A percentile compares a stretch with the other conserved stretches of the same genome.
phyloP scores from a whole-genome alignment of 2,888 invertebrate species.

The Asteroscopus sphinx region DNA sequence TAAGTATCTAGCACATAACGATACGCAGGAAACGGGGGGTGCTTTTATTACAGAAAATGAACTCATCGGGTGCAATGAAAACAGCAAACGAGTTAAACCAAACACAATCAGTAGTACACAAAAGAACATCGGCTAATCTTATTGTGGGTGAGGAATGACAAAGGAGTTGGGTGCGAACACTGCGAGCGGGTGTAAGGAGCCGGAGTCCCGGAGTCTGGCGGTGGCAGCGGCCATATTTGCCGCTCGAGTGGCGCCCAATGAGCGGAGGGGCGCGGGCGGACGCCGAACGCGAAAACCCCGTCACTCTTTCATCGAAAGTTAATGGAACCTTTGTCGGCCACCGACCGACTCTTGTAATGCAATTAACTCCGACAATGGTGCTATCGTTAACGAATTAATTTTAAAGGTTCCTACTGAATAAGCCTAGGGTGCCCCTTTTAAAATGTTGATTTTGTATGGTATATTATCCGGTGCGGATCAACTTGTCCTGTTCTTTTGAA shows the following conservation, averaged over 20 bases:
- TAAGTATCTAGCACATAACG: slow-evolving; percentile 42
- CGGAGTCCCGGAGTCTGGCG: slow-evolving; percentile 78
- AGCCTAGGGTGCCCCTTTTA: slow-evolving; percentile 58
- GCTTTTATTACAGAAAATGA: slow-evolving; percentile 55
- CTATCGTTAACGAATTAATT: slow-evolving; percentile 87
- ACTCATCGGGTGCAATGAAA: slow-evolving; percentile 58
- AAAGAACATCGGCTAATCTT: slow-evolving; percentile 83
- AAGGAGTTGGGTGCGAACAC: slow-evolving; percentile 65
- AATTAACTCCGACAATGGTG: slow-evolving; percentile 87
- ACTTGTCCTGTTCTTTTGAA: slow-evolving; percentile 13
- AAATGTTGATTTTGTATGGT: slow-evolving; percentile 40
- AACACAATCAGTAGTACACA: slow-evolving; percentile 79
- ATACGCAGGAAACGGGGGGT: slow-evolving; percentile 38
- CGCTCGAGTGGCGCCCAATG: slow-evolving; percentile 80
- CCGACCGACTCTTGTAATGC: slow-evolving; percentile 87
- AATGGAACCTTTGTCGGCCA: slow-evolving; percentile 85
- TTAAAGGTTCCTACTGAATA: slow-evolving; percentile 70
- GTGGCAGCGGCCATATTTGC: slow-evolving; percentile 85
- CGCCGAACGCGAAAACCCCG: slow-evolving; percentile 75
- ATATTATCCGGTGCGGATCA: slow-evolving; percentile 26
- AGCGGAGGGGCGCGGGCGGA: slow-evolving; percentile 64
- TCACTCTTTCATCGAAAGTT: slow-evolving; percentile 84
- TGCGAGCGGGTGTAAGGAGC: slow-evolving; percentile 63
- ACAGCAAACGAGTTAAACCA: slow-evolving; percentile 81
- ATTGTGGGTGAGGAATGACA: slow-evolving; percentile 76